phyloP scores from a whole-genome alignment of 2,797 vertebrate genomes.

The Melanitta fusca region DNA sequence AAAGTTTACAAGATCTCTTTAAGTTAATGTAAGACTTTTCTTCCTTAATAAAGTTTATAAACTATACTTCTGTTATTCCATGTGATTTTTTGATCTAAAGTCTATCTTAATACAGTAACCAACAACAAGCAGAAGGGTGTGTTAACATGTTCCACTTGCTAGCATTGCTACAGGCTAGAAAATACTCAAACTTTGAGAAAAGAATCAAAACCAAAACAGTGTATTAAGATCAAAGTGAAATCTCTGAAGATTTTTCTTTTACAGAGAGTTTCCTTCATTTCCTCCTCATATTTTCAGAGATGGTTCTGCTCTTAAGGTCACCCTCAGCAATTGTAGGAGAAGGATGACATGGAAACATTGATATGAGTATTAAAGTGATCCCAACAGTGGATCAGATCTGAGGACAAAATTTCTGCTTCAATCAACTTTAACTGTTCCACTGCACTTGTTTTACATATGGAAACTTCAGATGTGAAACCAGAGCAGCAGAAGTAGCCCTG shows the following conservation, averaged over 20 bases:
- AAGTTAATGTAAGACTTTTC: background rate
- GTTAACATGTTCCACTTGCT: background rate
- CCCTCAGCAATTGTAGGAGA: background rate
- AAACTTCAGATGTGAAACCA: background rate
- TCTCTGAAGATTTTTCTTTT: slow-evolving; percentile 1
- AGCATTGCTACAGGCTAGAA: slow-evolving; percentile 41
- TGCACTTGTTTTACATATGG: background rate
- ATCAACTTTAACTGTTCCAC: background rate
- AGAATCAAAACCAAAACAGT: slow-evolving; percentile 54
- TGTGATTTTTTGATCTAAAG: slow-evolving; percentile 52
- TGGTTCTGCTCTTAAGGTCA: background rate
- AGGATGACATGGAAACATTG: background rate
- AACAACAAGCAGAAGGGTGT: slow-evolving; percentile 35
- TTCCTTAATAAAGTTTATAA: slow-evolving; percentile 25
- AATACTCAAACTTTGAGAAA: slow-evolving; percentile 56
- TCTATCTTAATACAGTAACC: slow-evolving; percentile 15
- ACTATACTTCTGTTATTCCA: slow-evolving; percentile 8
- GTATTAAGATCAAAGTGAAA: slow-evolving; percentile 53
- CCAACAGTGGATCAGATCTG: background rate
- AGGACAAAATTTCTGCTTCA: background rate
- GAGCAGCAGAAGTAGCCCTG: background rate
- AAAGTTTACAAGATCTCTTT: background rate
- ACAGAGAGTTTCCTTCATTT: background rate
- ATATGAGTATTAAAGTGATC: background rate
- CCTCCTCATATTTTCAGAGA: background rate